Base-by-base conservation (phyloP, 2,797 vertebrate species). In the Todus mexicanus region DNA sequence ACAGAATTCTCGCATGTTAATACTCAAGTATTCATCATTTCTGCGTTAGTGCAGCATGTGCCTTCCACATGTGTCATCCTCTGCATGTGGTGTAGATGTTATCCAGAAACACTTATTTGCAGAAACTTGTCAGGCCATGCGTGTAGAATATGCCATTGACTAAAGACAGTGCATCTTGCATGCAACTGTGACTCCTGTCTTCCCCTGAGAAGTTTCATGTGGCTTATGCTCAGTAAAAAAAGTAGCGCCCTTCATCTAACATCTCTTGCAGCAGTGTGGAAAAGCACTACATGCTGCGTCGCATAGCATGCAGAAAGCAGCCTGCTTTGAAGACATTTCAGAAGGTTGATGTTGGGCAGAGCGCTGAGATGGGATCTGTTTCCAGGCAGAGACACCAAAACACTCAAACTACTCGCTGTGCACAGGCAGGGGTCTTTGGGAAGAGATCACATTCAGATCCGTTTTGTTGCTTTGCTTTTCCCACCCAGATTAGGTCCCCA, bases 401-500 rank as follows among this genome's bases (percentile, higher is more conserved):
- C 21, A 3, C 45, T 56, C 3, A 3, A 35, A 29, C 71, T 43
- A 17, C 60, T 68, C 9, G 1, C 63, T 75, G 25, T 84, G 61
- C 60, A 15, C 23, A 51, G 63, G 29, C 10, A 4, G 33, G 13
- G 27, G 14, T 43, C 69, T 43, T 42, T n/a, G 48, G 18, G 17
- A 70, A 74, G 68, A 75, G 19, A 47, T 92, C 60, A 65, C 5
- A 0, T 23, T 45, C 26, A 12, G 11, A 16, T 17, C 0, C 0
- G 3, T 13, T 65, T 68, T 82, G 37, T 51, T 60, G 43, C 22
- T 38, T 82, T 61, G 29, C 31, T 78, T 74, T 80, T 80, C 33
- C 33, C 42, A 16, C 63, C 42, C 40, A 18, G 3, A 51, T 72
- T 60, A 78, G 15, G 23, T 63, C 45, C 27, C 61, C 6, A 29